A percentile compares a stretch with the other conserved stretches of the same genome.
Conservation (phyloP, 2,888 invertebrate genomes). For the Chouioia cunea region DNA sequence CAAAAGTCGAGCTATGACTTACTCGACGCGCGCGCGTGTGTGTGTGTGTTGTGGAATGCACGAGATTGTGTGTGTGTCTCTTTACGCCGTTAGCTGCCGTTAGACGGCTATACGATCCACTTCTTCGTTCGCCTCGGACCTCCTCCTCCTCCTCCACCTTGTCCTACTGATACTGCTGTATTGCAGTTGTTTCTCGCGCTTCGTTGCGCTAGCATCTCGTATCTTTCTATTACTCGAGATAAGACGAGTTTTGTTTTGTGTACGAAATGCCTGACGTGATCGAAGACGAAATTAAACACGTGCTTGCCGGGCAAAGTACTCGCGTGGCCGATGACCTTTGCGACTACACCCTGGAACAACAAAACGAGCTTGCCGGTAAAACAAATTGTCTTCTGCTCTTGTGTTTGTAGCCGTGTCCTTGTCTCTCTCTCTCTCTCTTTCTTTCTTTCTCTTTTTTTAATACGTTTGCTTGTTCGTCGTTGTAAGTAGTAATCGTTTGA, state of each 20-base stretch:
- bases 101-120: conserved; percentile 10
- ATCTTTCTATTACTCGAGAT: neutral
- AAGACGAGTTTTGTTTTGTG: neutral
- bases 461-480: neutral
- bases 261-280: conserved; percentile 71
- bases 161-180: neutral
- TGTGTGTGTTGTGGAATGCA: too few species aligned
- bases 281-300: conserved; percentile 74
- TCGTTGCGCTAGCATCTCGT: neutral
- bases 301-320: conserved; percentile 78
- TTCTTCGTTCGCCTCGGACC: neutral
- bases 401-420: too few species aligned
- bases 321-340: conserved; percentile 79
- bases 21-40: too few species aligned
- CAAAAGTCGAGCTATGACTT: too few species aligned
- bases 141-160: conserved; percentile 1
- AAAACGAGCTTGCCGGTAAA: conserved; percentile 81
- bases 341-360: conserved; percentile 87
- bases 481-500: neutral
- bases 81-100: conserved; percentile 7
- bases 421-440: too few species aligned
- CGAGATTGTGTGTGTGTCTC: too few species aligned
- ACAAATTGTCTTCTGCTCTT: conserved; percentile 15
- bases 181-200: neutral
- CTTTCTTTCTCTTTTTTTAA: neutral